Evolutionary conservation across 2,113 vertebrate species (phyloP).

Genomic region (Gobio gobio): DNA sequence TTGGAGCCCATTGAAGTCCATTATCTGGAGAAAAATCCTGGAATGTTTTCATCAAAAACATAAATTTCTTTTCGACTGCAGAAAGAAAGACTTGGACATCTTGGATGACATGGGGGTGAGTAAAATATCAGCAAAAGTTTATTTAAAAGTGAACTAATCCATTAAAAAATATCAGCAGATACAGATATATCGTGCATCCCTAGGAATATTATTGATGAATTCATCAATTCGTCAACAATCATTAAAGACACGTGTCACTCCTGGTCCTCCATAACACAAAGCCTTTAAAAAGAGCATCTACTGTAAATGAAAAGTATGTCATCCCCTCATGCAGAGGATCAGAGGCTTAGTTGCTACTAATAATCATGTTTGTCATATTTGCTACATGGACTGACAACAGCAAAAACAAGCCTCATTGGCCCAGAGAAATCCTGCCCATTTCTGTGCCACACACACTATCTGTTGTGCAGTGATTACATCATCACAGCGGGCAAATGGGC

Average conservation of each 20-base stretch:
- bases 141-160: too few species aligned
- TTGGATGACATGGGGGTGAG: too few species aligned
- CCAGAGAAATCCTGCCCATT: neutral
- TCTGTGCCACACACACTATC: neutral
- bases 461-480: constrained; percentile 40
- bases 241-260: neutral
- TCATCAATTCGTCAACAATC: neutral
- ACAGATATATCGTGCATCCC: too few species aligned
- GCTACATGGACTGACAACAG: neutral
- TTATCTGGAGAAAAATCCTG: too few species aligned
- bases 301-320: neutral
- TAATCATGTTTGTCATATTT: constrained; percentile 7
- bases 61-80: too few species aligned
- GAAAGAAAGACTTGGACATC: too few species aligned
- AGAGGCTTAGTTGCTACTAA: neutral
- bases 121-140: too few species aligned
- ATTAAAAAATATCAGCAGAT: too few species aligned
- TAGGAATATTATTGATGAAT: neutral
- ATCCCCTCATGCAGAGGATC: neutral
- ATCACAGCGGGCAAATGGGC: constrained; percentile 63
- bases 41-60: too few species aligned
- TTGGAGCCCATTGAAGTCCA: too few species aligned
- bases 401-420: neutral
- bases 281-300: neutral
- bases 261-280: neutral